phyloP scores from a whole-genome alignment of 2,888 invertebrate species.

The Cerceris ruficornis region DNA sequence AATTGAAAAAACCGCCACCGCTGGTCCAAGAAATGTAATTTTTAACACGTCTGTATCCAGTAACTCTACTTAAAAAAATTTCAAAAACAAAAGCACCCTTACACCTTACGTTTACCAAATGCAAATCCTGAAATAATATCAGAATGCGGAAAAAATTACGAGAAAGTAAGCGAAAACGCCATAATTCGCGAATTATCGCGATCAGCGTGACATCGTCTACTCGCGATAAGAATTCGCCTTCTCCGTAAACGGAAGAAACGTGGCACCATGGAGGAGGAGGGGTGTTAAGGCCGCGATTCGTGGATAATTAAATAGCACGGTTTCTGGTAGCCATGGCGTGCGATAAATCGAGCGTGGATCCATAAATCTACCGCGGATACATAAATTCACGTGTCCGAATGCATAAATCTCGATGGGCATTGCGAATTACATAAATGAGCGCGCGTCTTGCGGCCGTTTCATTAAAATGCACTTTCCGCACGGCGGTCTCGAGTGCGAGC shows the following conservation, averaged over 20 bases:
- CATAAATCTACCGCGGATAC: constrained; percentile 37
- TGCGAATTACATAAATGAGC: constrained; percentile 51
- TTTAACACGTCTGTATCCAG: background rate
- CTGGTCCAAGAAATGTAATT: background rate
- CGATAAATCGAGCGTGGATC: background rate
- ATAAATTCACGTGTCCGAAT: constrained; percentile 18
- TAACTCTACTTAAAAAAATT: too few relatives aligned
- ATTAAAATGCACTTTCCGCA: constrained; percentile 46
- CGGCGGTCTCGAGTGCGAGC: constrained; percentile 4
- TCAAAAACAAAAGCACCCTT: too few relatives aligned
- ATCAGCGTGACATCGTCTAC: background rate
- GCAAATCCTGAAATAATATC: background rate
- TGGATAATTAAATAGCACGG: constrained; percentile 4
- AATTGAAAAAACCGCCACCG: background rate
- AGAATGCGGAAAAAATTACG: too few relatives aligned
- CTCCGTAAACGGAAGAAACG: background rate
- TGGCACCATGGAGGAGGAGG: background rate
- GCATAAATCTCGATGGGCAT: constrained; percentile 44
- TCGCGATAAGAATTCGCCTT: background rate
- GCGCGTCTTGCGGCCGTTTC: constrained; percentile 29
- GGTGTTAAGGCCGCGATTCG: constrained; percentile 5
- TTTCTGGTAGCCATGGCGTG: background rate
- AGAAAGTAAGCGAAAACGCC: too few relatives aligned
- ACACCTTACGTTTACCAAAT: background rate
- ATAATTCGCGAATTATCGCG: too few relatives aligned